phyloP scores from a whole-genome alignment of 1,140 invertebrate species.

The Drosophila sturtevanti region DNA sequence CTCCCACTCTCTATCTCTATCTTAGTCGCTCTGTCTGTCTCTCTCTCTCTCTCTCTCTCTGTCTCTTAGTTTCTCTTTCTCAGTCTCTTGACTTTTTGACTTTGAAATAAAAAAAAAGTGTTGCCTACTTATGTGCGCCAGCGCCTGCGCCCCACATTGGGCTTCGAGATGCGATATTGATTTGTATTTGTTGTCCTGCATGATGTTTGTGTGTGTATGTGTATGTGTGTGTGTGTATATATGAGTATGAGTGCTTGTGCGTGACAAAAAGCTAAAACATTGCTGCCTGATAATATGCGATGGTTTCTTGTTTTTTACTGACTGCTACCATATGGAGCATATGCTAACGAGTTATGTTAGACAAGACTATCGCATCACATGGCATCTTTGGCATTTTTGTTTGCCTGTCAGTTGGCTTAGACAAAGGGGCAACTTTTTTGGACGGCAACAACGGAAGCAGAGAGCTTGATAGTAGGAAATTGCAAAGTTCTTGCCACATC shows the following conservation, averaged over 20 bases:
- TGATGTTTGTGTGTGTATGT: not conserved
- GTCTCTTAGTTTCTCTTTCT: conserved; percentile 23
- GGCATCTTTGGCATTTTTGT: conserved; percentile 51
- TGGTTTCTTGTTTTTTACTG: conserved; percentile 31
- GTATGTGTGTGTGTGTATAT: conserved; percentile 5
- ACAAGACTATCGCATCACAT: not conserved
- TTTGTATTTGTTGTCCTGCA: conserved; percentile 23
- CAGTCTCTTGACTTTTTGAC: conserved; percentile 74
- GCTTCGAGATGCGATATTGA: conserved; percentile 37
- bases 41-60: not conserved
- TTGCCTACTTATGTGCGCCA: conserved; percentile 64
- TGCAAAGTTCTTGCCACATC: conserved; percentile 68
- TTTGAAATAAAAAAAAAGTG: conserved; percentile 66
- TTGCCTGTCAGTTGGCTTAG: conserved; percentile 53
- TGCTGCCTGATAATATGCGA: conserved; percentile 30
- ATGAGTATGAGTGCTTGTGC: conserved; percentile 16
- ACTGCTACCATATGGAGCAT: conserved; percentile 45
- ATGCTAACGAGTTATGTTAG: conserved; percentile 56
- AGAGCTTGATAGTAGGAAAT: conserved; percentile 69
- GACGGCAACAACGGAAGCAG: conserved; percentile 47
- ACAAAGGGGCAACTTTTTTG: conserved; percentile 45
- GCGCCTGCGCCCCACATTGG: conserved; percentile 53
- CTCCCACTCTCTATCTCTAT: conserved; percentile 7
- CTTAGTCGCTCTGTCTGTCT: conserved; percentile 8
- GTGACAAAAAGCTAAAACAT: conserved; percentile 10